Evolutionary conservation across 1,140 invertebrate species (phyloP), one percentile per base, ranked within the genome.

Genomic region (Diuraphis noxia): DNA sequence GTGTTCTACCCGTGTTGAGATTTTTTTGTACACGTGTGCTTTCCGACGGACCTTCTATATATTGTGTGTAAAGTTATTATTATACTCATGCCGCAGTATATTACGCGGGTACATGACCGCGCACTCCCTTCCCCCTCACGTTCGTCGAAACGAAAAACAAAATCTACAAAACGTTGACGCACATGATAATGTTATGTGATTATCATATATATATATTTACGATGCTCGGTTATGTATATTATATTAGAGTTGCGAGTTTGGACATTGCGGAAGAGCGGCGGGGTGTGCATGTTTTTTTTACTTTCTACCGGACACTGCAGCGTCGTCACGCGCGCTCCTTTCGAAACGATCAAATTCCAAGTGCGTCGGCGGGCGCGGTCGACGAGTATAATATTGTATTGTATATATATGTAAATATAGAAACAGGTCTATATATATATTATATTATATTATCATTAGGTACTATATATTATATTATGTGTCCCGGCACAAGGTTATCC

Each of bases 281-380:
- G 43, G 84, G 43, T 36, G 40, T n/a, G 40, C 30, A 8, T n/a
- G 30, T 84, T 84, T 84, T 86, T 86, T 52, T 88, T 88, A 88
- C 86, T 88, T 88, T 88, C 86, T 88, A 88, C 85, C 85, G 85
- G 85, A 88, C 52, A 88, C 25, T 49, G 46, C 25, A 21, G 1
- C 25, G 85, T 87, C 34, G 36, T 88, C 36, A 30, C 52, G 86
- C 52, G 49, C 30, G 36, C 36, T 34, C 84, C 86, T 88, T 88
- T 88, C 86, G 86, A 88, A 56, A 87, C 9, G 49, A 40, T 30
- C 49, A 21, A 63, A 88, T 88, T 88, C 49, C 86, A 2, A 23
- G 36, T 63, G 36, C 36, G 49, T 38, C 30, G 49, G 49, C 36
- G 86, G 86, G 34, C 36, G 86, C 38, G 49, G 86, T 40, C 52